Evolutionary conservation across 2,797 vertebrate genomes (phyloP).

Genomic region (Aplochiton taeniatus): DNA sequence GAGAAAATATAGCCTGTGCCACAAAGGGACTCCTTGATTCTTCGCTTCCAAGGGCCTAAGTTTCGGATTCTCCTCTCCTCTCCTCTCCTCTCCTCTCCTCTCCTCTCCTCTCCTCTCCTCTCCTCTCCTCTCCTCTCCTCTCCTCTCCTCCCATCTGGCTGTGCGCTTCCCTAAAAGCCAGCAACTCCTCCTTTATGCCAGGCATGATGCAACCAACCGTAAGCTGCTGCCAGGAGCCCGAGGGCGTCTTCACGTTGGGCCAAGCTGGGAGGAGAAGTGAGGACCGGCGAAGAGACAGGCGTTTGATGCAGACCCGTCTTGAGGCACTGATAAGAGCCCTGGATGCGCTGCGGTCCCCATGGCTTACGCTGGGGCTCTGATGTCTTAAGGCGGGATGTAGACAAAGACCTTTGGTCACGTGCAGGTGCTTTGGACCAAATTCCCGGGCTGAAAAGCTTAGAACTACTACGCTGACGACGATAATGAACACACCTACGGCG

Average conservation of each 20-base stretch:
- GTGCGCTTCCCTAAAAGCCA: constrained; percentile 65
- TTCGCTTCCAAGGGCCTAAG: neutral
- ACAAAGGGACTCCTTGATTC: neutral
- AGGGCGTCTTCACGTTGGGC: constrained; percentile 53
- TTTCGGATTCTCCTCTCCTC: neutral
- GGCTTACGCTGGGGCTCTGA: too few relatives aligned
- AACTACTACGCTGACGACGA: too few relatives aligned
- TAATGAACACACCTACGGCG: too few relatives aligned
- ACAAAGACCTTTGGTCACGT: too few relatives aligned
- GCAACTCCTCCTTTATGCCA: constrained; percentile 61
- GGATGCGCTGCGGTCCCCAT: too few relatives aligned
- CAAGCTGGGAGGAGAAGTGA: constrained; percentile 14
- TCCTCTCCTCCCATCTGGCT: constrained; percentile 58
- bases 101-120: constrained; percentile 2
- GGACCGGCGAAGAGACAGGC: too few relatives aligned
- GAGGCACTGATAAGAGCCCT: too few relatives aligned
- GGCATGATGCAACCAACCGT: constrained; percentile 74
- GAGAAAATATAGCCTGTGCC: neutral
- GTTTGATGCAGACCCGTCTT: too few relatives aligned
- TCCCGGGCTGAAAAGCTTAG: too few relatives aligned
- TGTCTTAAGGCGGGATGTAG: too few relatives aligned
- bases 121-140: constrained; percentile 38
- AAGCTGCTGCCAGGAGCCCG: constrained; percentile 62
- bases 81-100: neutral
- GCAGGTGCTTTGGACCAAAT: too few relatives aligned